Evolutionary conservation across 2,113 vertebrate genomes (phyloP), one percentile per base, ranked within the genome.

Genomic region (Euleptes europaea): DNA sequence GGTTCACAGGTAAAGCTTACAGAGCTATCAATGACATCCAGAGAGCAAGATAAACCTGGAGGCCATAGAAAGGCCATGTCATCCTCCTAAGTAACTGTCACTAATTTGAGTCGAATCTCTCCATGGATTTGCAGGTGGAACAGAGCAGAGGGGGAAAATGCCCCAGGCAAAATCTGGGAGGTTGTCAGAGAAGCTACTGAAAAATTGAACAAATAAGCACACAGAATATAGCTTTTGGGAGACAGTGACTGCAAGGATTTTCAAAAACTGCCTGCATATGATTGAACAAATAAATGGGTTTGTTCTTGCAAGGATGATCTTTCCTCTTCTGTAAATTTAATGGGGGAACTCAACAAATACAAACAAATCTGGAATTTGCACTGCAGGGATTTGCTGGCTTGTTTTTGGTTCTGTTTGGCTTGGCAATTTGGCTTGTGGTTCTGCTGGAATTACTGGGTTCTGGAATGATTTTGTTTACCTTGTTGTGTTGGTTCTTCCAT

Each of bases 161-260:
- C 78, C 35, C 1, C 72, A 77, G 72, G 81, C 75, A 88, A 85
- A 88, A 78, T 38, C 47, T 75, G 49, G 69, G 23, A 85, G 85
- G 31, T 70, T 91, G 40, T 81, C 72, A 77, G 35, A 83, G 83
- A 83, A 4, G 35, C 80, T 89, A 54, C 82, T 81, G 83, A 63
- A 86, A 83, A 76, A 23, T 8, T 60, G 54, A 42, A 70, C 10
- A 81, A 84, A 42, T 83, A 33, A 79, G 67, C 17, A 11, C 28
- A 54, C 31, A 28, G 63, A 78, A 5, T 65, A 23, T 33, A 85
- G 13, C 42, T n/a, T 81, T 86, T 7, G 51, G 87, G 72, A 70
- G 38, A 28, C 12, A 60, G 54, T 72, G 65, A 11, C 35, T 1
- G 1, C 2, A 78, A 78, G 72, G 47, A 51, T 28, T 86, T 33